These are phyloP conservation scores for Megaustenia siamemsis DNA, from an alignment of 2,888 invertebrate species.

Conservation along the genomic window DNA sequence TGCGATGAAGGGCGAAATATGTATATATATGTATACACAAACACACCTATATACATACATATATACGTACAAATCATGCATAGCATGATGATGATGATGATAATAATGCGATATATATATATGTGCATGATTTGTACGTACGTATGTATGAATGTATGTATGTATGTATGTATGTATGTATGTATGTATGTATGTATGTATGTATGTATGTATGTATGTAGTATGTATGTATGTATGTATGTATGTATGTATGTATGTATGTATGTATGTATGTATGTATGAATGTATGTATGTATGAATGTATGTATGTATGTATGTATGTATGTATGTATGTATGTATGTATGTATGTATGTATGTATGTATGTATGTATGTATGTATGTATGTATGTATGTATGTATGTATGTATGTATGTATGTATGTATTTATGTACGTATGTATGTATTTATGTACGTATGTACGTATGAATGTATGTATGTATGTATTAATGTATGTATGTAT, in stretches of 20 bases:
- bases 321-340: not conserved
- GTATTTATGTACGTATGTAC: no score
- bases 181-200: no score
- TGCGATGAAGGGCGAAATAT: not conserved
- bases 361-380: not conserved
- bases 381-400: constrained; percentile 9
- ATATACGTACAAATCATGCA: constrained; percentile 13
- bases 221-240: not conserved
- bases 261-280: not conserved
- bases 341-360: not conserved
- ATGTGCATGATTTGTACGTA: no score
- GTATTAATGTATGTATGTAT: no score
- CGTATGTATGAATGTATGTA: not conserved
- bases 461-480: no score
- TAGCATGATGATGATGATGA: no score
- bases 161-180: constrained; percentile 4
- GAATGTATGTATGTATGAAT: constrained; percentile 7
- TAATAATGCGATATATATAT: constrained; percentile 29
- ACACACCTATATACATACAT: not conserved
- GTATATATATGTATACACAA: no score
- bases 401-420: not conserved
- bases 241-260: constrained; percentile 4
- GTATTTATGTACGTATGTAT: no score
- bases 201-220: no score
- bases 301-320: constrained; percentile 25